Percentiles rank a stretch among this genome's conserved stretches.
These are phyloP conservation scores for Luehdorfia chinensis DNA, from an alignment of 1,140 invertebrate species.

Conservation along the genomic window DNA sequence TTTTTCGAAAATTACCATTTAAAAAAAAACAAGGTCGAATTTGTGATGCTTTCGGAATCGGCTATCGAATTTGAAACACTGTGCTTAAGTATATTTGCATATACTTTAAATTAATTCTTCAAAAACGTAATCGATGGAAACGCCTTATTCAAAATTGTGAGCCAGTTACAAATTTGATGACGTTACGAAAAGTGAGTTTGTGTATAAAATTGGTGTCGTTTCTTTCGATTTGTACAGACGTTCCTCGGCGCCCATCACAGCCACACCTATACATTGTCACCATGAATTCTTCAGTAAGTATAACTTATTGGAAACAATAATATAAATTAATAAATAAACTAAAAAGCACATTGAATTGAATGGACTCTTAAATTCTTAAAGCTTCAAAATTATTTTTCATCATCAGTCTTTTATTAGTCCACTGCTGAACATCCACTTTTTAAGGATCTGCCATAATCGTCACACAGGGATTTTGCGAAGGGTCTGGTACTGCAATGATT, in stretches of 20 bases:
- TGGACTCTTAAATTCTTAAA: background rate
- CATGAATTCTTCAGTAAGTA: slow-evolving; percentile 31
- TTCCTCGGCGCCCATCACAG: slow-evolving; percentile 7
- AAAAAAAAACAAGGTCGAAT: background rate
- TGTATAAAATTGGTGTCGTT: slow-evolving; percentile 27
- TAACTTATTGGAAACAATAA: too few species aligned
- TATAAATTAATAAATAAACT: too few species aligned
- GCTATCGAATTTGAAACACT: background rate
- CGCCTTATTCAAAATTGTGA: slow-evolving; percentile 15
- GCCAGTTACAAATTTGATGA: slow-evolving; percentile 8
- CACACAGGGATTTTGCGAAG: too few species aligned
- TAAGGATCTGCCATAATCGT: too few species aligned
- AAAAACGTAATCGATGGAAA: slow-evolving; percentile 18
- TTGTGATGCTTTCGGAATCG: slow-evolving; percentile 11
- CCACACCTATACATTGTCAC: slow-evolving; percentile 12
- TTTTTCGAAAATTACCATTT: slow-evolving; percentile 12
- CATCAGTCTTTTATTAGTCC: too few species aligned
- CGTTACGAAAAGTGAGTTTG: slow-evolving; percentile 14
- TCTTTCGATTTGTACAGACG: slow-evolving; percentile 23
- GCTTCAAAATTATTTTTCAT: too few species aligned
- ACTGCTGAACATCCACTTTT: too few species aligned
- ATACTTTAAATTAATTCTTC: slow-evolving; percentile 9
- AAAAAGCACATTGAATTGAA: background rate
- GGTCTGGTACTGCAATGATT: too few species aligned
- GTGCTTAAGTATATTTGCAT: slow-evolving; percentile 14